Evolutionary conservation across 2,113 vertebrate species (phyloP).

Genomic region (Melospiza georgiana): DNA sequence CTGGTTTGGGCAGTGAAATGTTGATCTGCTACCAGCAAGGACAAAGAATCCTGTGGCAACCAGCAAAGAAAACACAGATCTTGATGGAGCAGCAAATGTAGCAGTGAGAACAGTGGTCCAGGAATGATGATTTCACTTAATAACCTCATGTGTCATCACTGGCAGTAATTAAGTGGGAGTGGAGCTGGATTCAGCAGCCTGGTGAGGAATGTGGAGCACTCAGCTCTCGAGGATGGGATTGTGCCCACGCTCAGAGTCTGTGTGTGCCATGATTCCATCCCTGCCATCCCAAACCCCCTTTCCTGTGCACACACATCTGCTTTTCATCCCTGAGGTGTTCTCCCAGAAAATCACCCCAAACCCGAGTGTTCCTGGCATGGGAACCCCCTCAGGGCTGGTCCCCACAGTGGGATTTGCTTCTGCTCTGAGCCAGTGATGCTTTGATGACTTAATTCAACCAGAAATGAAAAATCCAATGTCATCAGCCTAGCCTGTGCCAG

Average conservation of each 20-base stretch:
- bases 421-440: background rate
- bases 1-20: background rate
- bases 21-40: background rate
- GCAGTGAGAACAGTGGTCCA: background rate
- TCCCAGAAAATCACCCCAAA: background rate
- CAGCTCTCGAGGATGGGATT: fast-evolving
- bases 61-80: background rate
- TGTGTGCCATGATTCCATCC: background rate
- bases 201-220: background rate
- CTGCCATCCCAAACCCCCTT: background rate
- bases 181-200: background rate
- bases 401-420: background rate
- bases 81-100: background rate
- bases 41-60: background rate
- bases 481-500: background rate
- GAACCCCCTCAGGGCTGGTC: background rate
- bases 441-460: background rate
- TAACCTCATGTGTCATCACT: background rate
- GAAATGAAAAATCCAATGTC: background rate
- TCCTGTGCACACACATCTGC: background rate
- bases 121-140: background rate
- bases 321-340: background rate
- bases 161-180: background rate
- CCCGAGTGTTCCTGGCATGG: background rate
- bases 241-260: background rate